These are phyloP conservation scores for Drosophila hamatofila DNA, from an alignment of 2,888 invertebrate genomes.

Conservation along the genomic window DNA sequence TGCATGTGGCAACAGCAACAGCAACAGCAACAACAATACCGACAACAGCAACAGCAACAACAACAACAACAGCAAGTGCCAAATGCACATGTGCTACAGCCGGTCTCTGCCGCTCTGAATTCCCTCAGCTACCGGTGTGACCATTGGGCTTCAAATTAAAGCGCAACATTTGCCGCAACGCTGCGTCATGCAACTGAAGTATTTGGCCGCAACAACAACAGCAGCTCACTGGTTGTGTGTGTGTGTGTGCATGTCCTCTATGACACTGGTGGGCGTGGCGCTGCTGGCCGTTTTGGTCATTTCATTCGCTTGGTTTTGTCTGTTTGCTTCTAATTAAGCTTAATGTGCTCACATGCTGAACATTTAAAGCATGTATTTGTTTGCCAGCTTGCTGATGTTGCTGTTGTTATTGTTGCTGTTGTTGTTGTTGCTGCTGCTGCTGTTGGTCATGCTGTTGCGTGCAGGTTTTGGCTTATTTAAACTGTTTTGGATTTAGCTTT, in stretches of 20 bases:
- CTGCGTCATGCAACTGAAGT: constrained; percentile 61
- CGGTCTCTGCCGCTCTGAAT: constrained; percentile 1
- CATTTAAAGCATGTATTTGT: constrained; percentile 51
- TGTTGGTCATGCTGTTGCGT: constrained; percentile 48
- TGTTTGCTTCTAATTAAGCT: constrained; percentile 68
- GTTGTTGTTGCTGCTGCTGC: constrained; percentile 24
- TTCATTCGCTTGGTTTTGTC: constrained; percentile 56
- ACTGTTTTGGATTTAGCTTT: constrained; percentile 32
- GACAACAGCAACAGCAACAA: background rate
- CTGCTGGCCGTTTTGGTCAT: constrained; percentile 49
- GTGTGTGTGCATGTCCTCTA: constrained; percentile 6
- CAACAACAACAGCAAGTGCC: constrained; percentile 25
- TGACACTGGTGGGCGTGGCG: constrained; percentile 36
- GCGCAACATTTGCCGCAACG: constrained; percentile 54
- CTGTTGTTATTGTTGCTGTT: constrained; percentile 1
- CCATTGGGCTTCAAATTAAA: constrained; percentile 51
- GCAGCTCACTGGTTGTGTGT: background rate
- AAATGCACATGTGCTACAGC: constrained; percentile 44
- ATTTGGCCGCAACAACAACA: constrained; percentile 53
- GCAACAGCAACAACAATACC: constrained; percentile 3
- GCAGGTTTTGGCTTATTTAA: constrained; percentile 53
- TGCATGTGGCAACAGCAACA: constrained; percentile 29
- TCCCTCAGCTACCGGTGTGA: constrained; percentile 6
- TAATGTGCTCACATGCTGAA: constrained; percentile 60
- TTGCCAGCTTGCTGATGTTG: constrained; percentile 4